These are phyloP conservation scores for Xyliphius kryptos DNA, from an alignment of 2,113 vertebrate genomes.

Conservation along the genomic window DNA sequence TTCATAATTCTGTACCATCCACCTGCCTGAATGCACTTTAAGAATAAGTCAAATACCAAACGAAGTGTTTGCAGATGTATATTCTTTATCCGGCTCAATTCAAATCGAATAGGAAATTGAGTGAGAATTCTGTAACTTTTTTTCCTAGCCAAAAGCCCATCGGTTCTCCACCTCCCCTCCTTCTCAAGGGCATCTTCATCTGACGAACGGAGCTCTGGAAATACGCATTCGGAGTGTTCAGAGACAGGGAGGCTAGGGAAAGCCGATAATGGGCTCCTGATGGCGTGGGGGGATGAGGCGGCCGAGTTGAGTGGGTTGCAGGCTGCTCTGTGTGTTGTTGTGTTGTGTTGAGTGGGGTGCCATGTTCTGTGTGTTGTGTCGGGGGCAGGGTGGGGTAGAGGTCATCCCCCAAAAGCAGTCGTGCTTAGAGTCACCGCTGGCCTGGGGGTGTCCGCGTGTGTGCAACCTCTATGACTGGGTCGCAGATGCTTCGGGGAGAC, in stretches of 20 bases:
- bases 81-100: too few relatives aligned
- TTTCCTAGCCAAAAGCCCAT: conserved; percentile 24
- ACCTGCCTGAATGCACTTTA: too few relatives aligned
- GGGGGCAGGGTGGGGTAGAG: conserved; percentile 30
- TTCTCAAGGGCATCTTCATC: conserved; percentile 58
- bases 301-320: conserved; percentile 52
- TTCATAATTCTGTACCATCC: too few relatives aligned
- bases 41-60: too few relatives aligned
- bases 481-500: conserved; percentile 49
- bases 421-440: conserved; percentile 25
- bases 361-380: conserved; percentile 33
- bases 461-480: conserved; percentile 47
- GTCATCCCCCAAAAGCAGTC: conserved; percentile 35
- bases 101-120: too few relatives aligned
- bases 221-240: conserved; percentile 55
- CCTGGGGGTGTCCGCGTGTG: conserved; percentile 26
- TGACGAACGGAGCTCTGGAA: conserved; percentile 52
- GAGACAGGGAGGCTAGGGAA: conserved; percentile 40
- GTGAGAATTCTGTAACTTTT: neutral
- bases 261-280: conserved; percentile 42
- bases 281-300: conserved; percentile 47
- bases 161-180: conserved; percentile 38
- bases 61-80: too few relatives aligned
- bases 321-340: conserved; percentile 31
- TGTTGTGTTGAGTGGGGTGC: conserved; percentile 47